A percentile compares a stretch with the other conserved stretches of the same genome.
Conservation (phyloP, 35 echinoderm and acorn worm genomes). For the Acanthaster planci region DNA sequence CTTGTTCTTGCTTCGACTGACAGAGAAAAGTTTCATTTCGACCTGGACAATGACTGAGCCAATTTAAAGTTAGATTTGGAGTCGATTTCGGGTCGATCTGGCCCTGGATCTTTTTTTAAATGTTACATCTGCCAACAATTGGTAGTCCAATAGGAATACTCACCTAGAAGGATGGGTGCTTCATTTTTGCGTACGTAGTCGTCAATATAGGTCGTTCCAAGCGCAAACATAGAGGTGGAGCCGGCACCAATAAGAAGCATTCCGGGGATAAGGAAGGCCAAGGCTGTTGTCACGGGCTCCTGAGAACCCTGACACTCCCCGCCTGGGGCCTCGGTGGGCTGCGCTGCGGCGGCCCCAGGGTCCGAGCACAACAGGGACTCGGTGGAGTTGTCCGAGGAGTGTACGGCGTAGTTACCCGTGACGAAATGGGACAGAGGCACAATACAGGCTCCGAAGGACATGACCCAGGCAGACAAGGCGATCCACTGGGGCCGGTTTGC, state of each 20-base stretch:
- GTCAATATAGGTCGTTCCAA: conserved; percentile 60
- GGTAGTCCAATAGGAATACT: neutral
- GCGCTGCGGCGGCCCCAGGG: neutral
- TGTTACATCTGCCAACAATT: neutral
- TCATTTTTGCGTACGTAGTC: conserved; percentile 40
- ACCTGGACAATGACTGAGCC: no score
- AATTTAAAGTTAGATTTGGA: no score
- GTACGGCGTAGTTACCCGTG: neutral
- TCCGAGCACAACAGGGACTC: neutral
- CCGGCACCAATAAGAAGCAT: conserved; percentile 40
- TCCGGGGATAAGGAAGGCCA: conserved; percentile 24
- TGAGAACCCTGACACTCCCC: neutral
- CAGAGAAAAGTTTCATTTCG: no score
- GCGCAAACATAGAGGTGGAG: conserved; percentile 37
- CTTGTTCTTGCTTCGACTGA: no score
- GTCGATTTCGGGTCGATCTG: no score
- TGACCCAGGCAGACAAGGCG: conserved; percentile 30
- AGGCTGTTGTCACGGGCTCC: neutral
- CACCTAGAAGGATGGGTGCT: conserved; percentile 43
- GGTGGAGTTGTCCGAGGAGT: neutral
- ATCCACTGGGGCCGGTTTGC: conserved; percentile 47
- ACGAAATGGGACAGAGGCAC: conserved; percentile 45
- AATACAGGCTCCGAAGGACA: conserved; percentile 33
- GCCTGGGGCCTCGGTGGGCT: neutral
- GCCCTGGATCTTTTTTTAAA: no score